Evolutionary conservation across 2,888 invertebrate species (phyloP).

Genomic region (Lasioglossum morio): DNA sequence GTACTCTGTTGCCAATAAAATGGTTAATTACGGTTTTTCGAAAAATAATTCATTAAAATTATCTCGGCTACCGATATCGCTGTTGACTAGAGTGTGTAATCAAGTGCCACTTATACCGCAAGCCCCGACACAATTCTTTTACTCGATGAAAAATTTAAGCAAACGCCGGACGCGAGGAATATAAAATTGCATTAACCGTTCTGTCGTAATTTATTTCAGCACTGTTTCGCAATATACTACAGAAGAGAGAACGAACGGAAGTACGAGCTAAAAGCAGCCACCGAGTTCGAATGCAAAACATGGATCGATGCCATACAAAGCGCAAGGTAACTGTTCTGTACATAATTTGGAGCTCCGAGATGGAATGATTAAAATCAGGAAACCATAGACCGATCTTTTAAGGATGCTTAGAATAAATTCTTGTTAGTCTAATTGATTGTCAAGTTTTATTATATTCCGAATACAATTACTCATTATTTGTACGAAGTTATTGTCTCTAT

Average conservation of each 20-base stretch:
- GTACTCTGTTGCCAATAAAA: neutral
- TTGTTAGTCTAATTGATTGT: no score
- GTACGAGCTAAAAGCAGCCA: constrained; percentile 93
- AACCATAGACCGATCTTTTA: neutral
- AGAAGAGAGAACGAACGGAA: constrained; percentile 94
- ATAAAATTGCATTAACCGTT: neutral
- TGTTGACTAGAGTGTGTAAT: neutral
- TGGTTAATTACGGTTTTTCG: neutral
- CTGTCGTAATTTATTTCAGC: constrained; percentile 86
- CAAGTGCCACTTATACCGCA: neutral
- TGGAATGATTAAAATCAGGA: constrained; percentile 37
- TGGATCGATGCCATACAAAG: constrained; percentile 96
- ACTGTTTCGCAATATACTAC: constrained; percentile 95
- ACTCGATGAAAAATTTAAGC: neutral
- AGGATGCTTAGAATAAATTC: neutral
- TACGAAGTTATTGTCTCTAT: no score
- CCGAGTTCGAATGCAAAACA: constrained; percentile 94
- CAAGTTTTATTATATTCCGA: no score
- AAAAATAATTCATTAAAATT: neutral
- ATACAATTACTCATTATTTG: no score
- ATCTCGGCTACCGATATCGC: neutral
- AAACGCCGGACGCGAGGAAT: neutral
- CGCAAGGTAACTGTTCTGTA: constrained; percentile 89
- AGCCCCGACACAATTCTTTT: neutral
- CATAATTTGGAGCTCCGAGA: constrained; percentile 27